Evolutionary conservation across 2,797 vertebrate species (phyloP).

Genomic region (Hephaestus fuliginosus): DNA sequence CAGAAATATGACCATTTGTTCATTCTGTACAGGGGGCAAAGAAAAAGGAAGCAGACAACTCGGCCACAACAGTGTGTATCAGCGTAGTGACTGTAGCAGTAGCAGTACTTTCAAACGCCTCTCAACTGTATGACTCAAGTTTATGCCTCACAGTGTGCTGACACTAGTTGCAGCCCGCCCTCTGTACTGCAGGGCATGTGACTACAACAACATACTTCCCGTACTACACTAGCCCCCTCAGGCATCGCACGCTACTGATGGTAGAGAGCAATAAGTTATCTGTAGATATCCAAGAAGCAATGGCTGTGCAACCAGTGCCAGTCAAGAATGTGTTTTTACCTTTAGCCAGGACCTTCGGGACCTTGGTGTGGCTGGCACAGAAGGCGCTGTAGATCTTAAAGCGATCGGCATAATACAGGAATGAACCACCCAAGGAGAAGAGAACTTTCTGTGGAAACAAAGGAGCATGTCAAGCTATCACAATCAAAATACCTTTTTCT

Average conservation of each 20-base stretch:
- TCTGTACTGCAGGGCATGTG: neutral
- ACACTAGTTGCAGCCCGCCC: slow-evolving; percentile 12
- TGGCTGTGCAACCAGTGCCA: neutral
- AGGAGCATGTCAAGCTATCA: neutral
- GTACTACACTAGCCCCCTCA: neutral
- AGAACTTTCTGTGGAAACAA: slow-evolving; percentile 91
- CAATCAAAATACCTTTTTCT: neutral
- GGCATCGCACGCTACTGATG: neutral
- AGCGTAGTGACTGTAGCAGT: neutral
- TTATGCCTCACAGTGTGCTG: neutral
- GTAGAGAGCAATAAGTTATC: neutral
- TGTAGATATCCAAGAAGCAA: neutral
- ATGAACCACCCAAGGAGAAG: slow-evolving; percentile 98
- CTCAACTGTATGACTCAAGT: neutral
- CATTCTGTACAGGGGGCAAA: neutral
- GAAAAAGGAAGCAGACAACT: neutral
- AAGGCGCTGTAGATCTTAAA: slow-evolving; percentile 99
- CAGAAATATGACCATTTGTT: neutral
- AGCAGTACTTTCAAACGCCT: neutral
- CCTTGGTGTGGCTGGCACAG: slow-evolving; percentile 98
- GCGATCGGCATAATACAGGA: slow-evolving; percentile 96
- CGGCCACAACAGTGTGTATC: neutral
- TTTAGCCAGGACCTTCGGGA: slow-evolving; percentile 97
- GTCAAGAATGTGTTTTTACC: slow-evolving; percentile 81
- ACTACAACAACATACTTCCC: slow-evolving; percentile 22